Evolutionary conservation across 2,797 vertebrate species (phyloP), one percentile per base, ranked within the genome.

Genomic region (Acropternis orthonyx): DNA sequence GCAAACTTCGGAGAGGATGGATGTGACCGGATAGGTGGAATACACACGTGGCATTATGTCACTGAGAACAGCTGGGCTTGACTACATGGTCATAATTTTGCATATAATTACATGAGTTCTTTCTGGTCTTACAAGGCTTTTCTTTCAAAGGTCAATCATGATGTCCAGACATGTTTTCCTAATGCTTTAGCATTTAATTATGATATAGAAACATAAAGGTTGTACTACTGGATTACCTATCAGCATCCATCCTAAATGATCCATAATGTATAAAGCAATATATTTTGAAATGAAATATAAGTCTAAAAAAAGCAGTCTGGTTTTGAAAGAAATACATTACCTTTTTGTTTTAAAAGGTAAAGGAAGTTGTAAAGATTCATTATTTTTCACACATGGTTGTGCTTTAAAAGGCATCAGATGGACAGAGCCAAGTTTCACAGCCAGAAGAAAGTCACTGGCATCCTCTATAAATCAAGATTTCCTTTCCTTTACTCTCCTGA

Each of bases 301-400:
- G n/a, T 48, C 91, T 78, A 69, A 86, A 78, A 85, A 88, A 89
- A 72, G 6, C 54, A 85, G 73, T 66, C 9, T 55, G n/a, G 10
- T 63, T 81, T 92, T 84, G 7, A 88, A 93, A 84, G 81, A 82
- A 83, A 91, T 73, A 62, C 37, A 80, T 92, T 89, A 55, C 44
- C 7, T 67, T 92, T 94, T 72, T 91, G 41, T 81, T 85, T 89
- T 44, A 72, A 83, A 92, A 66, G 51, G 28, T 84, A 91, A 92
- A 72, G 79, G 81, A 95, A 93, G 69, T 74, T 95, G 75, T 83
- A 93, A 94, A 89, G 58, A 94, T 81, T 81, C 82, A 86, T 96
- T 92, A 88, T 89, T 93, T 95, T 95, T 90, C 79, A 95, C 92
- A 94, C 87, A 90, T 96, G 94, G 85, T 94, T 95, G 74, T 91